Evolutionary conservation across 2,888 invertebrate genomes (phyloP).

Genomic region (Bombylius major): DNA sequence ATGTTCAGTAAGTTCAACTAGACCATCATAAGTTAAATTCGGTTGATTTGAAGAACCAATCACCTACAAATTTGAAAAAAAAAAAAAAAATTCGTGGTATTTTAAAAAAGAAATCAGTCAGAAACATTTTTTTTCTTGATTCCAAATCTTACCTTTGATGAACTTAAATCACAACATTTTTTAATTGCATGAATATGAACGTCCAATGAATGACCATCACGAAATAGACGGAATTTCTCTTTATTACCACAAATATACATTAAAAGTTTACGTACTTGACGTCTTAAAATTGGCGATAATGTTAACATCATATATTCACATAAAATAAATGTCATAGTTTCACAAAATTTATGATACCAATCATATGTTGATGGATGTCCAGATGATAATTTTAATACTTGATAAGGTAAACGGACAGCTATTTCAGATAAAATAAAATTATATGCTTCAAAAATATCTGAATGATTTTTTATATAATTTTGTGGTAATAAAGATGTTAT

Average conservation of each 20-base stretch:
- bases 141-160: slow-evolving; percentile 26
- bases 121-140: no score
- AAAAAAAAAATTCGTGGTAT: no score
- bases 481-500: slow-evolving; percentile 91
- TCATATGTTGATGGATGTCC: slow-evolving; percentile 34
- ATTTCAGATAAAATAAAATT: slow-evolving; percentile 92
- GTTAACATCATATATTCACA: slow-evolving; percentile 91
- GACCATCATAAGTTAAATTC: slow-evolving; percentile 69
- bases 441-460: slow-evolving; percentile 88
- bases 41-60: slow-evolving; percentile 22
- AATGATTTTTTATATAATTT: slow-evolving; percentile 84
- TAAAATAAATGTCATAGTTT: slow-evolving; percentile 47
- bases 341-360: slow-evolving; percentile 55
- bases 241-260: slow-evolving; percentile 89
- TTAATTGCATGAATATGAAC: slow-evolving; percentile 68
- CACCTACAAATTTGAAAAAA: slow-evolving; percentile 9
- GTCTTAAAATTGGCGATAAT: slow-evolving; percentile 57
- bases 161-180: slow-evolving; percentile 30
- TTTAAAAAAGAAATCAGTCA: neutral
- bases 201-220: slow-evolving; percentile 86
- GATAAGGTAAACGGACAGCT: slow-evolving; percentile 84
- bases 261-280: slow-evolving; percentile 84
- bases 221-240: slow-evolving; percentile 85
- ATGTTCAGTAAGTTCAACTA: slow-evolving; percentile 91
- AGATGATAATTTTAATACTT: slow-evolving; percentile 46